Conservation (phyloP, 2,888 invertebrate species). For the Drosophila neutralis region DNA sequence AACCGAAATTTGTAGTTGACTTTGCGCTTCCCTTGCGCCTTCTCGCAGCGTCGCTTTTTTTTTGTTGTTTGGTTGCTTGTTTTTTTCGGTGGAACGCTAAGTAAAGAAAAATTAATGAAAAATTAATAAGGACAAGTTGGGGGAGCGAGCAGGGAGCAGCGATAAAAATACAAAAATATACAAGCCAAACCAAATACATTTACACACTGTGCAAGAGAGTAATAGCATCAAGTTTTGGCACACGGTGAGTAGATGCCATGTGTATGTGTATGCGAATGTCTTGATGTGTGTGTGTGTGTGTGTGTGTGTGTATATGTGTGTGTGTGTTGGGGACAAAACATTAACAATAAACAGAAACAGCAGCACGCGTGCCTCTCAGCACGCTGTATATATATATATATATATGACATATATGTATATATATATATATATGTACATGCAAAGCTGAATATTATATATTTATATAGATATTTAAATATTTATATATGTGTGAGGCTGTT, state of each 20-base stretch:
- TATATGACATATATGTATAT: background rate
- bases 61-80: slow-evolving; percentile 33
- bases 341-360: slow-evolving; percentile 72
- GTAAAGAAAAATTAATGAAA: slow-evolving; percentile 60
- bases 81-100: slow-evolving; percentile 46
- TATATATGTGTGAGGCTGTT: slow-evolving; percentile 21
- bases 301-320: slow-evolving; percentile 6
- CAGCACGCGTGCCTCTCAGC: slow-evolving; percentile 41
- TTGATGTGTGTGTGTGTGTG: slow-evolving; percentile 9
- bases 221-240: slow-evolving; percentile 47
- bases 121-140: slow-evolving; percentile 64
- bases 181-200: slow-evolving; percentile 9
- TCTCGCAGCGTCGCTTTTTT: slow-evolving; percentile 19
- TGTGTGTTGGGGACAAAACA: slow-evolving; percentile 41
- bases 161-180: slow-evolving; percentile 23
- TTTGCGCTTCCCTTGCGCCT: slow-evolving; percentile 42
- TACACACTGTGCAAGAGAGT: slow-evolving; percentile 24
- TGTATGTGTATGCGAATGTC: slow-evolving; percentile 15
- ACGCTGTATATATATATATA: slow-evolving; percentile 9
- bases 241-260: slow-evolving; percentile 58
- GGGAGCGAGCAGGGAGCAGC: slow-evolving; percentile 22
- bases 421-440: slow-evolving; percentile 3
- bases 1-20: slow-evolving; percentile 44
- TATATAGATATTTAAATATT: background rate
- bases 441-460: background rate